These are phyloP conservation scores for Xestia sexstrigata DNA, from an alignment of 2,888 invertebrate genomes.

Conservation along the genomic window DNA sequence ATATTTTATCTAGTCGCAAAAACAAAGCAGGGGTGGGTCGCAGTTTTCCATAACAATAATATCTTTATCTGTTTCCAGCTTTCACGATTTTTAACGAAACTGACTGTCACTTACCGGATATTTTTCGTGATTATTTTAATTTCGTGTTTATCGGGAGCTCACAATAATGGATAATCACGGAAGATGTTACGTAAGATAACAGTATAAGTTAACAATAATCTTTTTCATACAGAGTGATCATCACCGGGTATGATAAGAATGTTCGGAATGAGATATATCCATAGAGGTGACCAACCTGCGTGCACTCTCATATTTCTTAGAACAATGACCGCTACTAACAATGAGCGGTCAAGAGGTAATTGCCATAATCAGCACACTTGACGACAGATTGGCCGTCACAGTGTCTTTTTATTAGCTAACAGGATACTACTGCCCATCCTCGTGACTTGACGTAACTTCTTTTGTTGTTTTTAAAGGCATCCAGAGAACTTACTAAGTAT, in stretches of 20 bases:
- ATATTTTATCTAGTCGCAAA: neutral
- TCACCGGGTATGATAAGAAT: neutral
- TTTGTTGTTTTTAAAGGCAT: neutral
- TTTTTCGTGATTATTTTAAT: too few relatives aligned
- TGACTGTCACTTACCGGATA: too few relatives aligned
- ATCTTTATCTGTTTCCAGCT: too few relatives aligned
- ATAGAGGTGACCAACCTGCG: slow-evolving; percentile 32
- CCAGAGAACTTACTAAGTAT: too few relatives aligned
- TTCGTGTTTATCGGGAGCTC: too few relatives aligned
- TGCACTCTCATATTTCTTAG: slow-evolving; percentile 32
- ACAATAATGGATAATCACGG: too few relatives aligned
- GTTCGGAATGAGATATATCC: neutral
- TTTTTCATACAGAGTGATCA: neutral
- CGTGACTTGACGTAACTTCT: neutral
- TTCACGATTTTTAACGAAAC: too few relatives aligned
- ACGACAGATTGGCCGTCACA: slow-evolving; percentile 22
- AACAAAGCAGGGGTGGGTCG: neutral
- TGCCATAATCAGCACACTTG: slow-evolving; percentile 48
- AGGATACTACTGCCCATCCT: slow-evolving; percentile 10
- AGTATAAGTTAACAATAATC: neutral
- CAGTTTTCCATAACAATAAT: neutral
- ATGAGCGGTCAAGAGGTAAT: slow-evolving; percentile 43
- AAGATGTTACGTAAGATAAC: too few relatives aligned
- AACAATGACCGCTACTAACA: slow-evolving; percentile 48
- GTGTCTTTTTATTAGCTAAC: slow-evolving; percentile 19